Conservation (phyloP, 2,113 vertebrate genomes). For the Aleadryas rufinucha region DNA sequence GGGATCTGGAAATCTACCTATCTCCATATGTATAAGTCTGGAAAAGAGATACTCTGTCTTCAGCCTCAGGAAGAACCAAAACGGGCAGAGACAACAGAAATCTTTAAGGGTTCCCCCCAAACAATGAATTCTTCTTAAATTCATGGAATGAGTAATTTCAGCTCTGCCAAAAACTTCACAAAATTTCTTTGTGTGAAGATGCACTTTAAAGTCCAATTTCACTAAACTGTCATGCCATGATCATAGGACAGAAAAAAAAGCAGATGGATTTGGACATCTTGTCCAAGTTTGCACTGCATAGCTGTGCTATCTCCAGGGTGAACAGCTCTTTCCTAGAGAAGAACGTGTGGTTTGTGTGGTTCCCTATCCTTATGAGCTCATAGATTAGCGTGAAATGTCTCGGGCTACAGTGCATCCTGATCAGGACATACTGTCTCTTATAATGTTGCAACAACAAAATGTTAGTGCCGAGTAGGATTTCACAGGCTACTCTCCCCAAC, state of each 20-base stretch:
- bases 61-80: not conserved
- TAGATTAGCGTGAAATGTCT: not conserved
- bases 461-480: not conserved
- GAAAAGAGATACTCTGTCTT: not conserved
- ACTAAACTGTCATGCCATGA: not conserved
- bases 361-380: not conserved
- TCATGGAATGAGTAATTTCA: not conserved
- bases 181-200: not conserved
- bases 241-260: not conserved
- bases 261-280: not conserved
- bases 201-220: not conserved
- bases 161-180: not conserved
- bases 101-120: not conserved
- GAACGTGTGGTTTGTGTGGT: not conserved
- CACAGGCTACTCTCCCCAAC: not conserved
- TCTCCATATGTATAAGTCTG: rapidly evolving
- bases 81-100: not conserved
- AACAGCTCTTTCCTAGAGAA: not conserved
- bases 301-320: not conserved
- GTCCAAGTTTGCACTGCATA: rapidly evolving
- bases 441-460: not conserved
- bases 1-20: not conserved
- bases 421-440: not conserved
- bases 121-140: not conserved
- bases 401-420: rapidly evolving